Percentiles rank a stretch among this genome's conserved stretches.
Conservation (phyloP, 2,113 vertebrate species). For the Silurus glanis region DNA sequence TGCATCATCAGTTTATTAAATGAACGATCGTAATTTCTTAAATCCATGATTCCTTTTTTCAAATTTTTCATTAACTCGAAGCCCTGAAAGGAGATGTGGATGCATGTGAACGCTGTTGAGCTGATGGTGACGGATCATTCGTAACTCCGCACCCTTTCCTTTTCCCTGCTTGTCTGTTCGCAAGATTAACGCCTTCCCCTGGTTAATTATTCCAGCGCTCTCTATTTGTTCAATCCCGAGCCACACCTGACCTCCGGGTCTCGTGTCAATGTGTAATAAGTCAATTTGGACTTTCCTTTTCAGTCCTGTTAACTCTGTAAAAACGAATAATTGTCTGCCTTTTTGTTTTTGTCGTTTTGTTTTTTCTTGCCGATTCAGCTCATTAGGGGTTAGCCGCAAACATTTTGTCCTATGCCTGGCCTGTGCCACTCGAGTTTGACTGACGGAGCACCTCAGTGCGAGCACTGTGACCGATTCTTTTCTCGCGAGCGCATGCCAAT, state of each 20-base stretch:
- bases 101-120: slow-evolving; percentile 49
- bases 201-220: slow-evolving; percentile 74
- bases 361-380: slow-evolving; percentile 72
- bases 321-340: slow-evolving; percentile 64
- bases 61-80: neutral
- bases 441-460: slow-evolving; percentile 62
- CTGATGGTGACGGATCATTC: slow-evolving; percentile 57
- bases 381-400: slow-evolving; percentile 66
- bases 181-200: slow-evolving; percentile 69
- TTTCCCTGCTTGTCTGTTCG: slow-evolving; percentile 61
- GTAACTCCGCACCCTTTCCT: slow-evolving; percentile 62
- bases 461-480: slow-evolving; percentile 35
- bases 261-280: slow-evolving; percentile 69
- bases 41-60: neutral
- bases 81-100: neutral
- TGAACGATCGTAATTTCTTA: neutral
- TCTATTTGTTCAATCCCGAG: slow-evolving; percentile 64
- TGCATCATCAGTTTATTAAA: neutral
- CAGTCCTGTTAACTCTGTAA: slow-evolving; percentile 58
- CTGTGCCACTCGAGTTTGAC: slow-evolving; percentile 59
- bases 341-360: slow-evolving; percentile 43
- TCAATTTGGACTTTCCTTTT: slow-evolving; percentile 65
- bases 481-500: slow-evolving; percentile 36
- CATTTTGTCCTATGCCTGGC: slow-evolving; percentile 66
- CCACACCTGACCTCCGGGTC: slow-evolving; percentile 63